These are phyloP conservation scores for Brachionus rotundiformis DNA, from an alignment of 1,140 invertebrate genomes.

Conservation along the genomic window DNA sequence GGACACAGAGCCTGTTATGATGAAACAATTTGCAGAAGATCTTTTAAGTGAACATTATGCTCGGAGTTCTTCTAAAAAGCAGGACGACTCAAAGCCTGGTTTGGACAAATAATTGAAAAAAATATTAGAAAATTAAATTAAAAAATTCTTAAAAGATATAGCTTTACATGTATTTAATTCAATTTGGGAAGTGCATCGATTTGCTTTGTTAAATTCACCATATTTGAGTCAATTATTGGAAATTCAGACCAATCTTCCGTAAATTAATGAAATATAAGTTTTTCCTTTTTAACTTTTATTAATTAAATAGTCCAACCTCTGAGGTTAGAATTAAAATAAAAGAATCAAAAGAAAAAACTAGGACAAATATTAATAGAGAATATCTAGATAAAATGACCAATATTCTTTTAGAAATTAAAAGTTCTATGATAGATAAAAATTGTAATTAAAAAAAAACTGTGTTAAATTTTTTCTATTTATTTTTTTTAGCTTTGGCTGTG, in stretches of 20 bases:
- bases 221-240: conserved; percentile 30
- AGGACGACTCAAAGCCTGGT: not conserved
- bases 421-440: conserved; percentile 30
- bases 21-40: conserved; percentile 40
- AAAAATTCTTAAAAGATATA: too few species aligned
- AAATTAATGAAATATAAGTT: not conserved
- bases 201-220: conserved; percentile 21
- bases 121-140: too few species aligned
- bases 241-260: conserved; percentile 12
- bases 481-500: conserved; percentile 30
- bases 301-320: conserved; percentile 15
- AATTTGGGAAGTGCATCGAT: conserved; percentile 27
- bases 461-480: not conserved
- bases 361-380: conserved; percentile 11
- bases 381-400: not conserved
- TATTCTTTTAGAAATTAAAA: not conserved
- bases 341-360: conserved; percentile 31
- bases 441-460: conserved; percentile 42
- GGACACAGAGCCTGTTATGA: not conserved
- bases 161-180: conserved; percentile 28
- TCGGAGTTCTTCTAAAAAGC: not conserved
- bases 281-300: not conserved
- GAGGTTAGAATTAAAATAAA: not conserved
- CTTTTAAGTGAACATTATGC: conserved; percentile 6
- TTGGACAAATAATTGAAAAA: too few species aligned